Percentiles rank a stretch among this genome's conserved stretches.
phyloP scores from a whole-genome alignment of 2,113 vertebrate genomes.

The Nyctereutes procyonoides region DNA sequence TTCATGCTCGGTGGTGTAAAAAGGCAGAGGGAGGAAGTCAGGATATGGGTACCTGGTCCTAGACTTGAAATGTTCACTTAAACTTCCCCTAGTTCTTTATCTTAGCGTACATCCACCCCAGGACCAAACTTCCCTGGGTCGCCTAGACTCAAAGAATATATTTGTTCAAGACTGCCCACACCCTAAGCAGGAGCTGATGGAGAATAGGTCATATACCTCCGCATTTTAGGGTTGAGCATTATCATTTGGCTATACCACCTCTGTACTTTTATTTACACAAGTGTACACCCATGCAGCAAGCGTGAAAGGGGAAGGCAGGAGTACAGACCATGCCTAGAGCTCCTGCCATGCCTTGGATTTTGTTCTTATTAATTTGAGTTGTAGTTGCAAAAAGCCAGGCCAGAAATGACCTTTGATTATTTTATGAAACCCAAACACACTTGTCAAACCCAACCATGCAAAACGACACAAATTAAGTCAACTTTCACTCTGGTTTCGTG shows the following conservation, averaged over 20 bases:
- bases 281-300: too few species aligned
- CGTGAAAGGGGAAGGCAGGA: background rate
- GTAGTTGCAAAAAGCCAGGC: background rate
- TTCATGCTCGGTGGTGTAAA: background rate
- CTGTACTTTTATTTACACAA: background rate
- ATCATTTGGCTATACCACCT: background rate
- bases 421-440: constrained; percentile 56
- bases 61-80: background rate
- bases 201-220: background rate
- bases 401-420: constrained; percentile 59
- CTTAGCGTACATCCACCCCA: too few species aligned
- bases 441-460: constrained; percentile 67
- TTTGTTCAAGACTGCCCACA: background rate
- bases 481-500: constrained; percentile 35
- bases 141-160: background rate
- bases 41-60: background rate
- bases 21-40: background rate
- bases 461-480: constrained; percentile 56
- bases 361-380: background rate
- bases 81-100: background rate
- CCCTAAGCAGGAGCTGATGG: background rate
- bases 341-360: background rate
- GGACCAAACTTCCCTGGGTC: background rate
- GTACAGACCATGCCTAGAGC: background rate
- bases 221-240: background rate